Evolutionary conservation across 1,140 invertebrate genomes (phyloP).

Genomic region (Drosophila neocordata): DNA sequence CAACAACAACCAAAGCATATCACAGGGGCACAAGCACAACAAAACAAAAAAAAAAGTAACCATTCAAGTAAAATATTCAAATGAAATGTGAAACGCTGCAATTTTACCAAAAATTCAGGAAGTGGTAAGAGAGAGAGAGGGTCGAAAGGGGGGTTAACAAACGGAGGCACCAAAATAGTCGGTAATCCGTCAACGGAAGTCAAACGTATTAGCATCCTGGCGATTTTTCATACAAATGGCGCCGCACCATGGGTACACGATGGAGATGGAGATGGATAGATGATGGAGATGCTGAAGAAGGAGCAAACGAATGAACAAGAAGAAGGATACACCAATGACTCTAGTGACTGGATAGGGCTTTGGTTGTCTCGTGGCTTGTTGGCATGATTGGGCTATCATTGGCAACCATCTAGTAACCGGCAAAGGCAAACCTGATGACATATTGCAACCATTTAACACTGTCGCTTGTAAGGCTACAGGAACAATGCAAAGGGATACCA

Average conservation of each 20-base stretch:
- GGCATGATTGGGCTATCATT: constrained; percentile 78
- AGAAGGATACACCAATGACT: constrained; percentile 20
- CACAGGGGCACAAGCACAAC: too few species aligned
- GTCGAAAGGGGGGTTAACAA: constrained; percentile 15
- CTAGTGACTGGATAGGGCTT: constrained; percentile 4
- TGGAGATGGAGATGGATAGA: constrained; percentile 2
- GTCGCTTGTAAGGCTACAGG: constrained; percentile 71
- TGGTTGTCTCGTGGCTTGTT: constrained; percentile 32
- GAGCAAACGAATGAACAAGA: too few species aligned
- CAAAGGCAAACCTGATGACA: constrained; percentile 74
- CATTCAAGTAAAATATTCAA: constrained; percentile 73
- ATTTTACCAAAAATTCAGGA: constrained; percentile 47
- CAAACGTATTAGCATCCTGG: constrained; percentile 82
- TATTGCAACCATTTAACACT: constrained; percentile 82
- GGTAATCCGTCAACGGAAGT: constrained; percentile 82
- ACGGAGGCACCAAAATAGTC: constrained; percentile 62
- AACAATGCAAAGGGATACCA: constrained; percentile 58
- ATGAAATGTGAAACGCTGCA: constrained; percentile 76
- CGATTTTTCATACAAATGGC: constrained; percentile 82
- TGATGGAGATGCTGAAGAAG: not conserved
- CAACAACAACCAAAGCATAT: constrained; percentile 30
- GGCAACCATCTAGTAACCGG: constrained; percentile 67
- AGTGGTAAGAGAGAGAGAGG: constrained; percentile 7
- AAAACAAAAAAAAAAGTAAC: constrained; percentile 46
- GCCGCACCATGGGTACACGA: constrained; percentile 45